Base-by-base conservation (phyloP, 2,888 invertebrate genomes). In the Crossocerus cetratus region DNA sequence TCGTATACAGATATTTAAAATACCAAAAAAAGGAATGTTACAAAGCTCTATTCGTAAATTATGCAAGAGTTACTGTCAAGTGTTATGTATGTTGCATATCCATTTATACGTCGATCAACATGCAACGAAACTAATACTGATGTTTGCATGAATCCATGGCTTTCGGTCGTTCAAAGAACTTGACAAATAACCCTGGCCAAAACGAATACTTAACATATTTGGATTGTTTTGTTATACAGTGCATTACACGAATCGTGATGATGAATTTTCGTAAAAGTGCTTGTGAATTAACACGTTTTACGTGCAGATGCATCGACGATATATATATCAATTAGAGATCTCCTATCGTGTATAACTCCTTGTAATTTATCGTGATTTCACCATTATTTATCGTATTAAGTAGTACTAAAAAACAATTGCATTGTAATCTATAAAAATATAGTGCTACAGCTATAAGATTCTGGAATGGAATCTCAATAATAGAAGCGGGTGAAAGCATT, bases 51-150 rank as follows among this genome's bases (percentile, higher is more conserved):
- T 65, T 32, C 54, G 54, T 21, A 54, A 56, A 57, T 16, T 21
- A 32, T 42, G 54, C 49, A 32, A 66, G 55, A 43, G 59, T 65
- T 43, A 65, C 45, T 43, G 61, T 68, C 62, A 32, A 65, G 68
- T 55, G 70, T 45, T 18, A 42, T 68, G n/a, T n/a, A 55, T 55
- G 44, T 60, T 32, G 63, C 65, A 23, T 69, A 72, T 64, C 66
- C 60, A 64, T 72, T 67, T 72, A 76, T 77, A 77, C 65, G n/a
- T n/a, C n/a, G n/a, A 76, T 72, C 69, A 43, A 63, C 58, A 42
- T 64, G 23, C 56, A 69, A 43, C 21, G 64, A 45, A 67, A 11
- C 3, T 61, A 64, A 66, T 23, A 18, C 61, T 69, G 66, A 42
- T 22, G 20, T 74, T 74, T 49, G 20, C 59, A 32, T 53, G 21